Conservation (phyloP, 2,113 vertebrate genomes). For the Hippolais icterina region DNA sequence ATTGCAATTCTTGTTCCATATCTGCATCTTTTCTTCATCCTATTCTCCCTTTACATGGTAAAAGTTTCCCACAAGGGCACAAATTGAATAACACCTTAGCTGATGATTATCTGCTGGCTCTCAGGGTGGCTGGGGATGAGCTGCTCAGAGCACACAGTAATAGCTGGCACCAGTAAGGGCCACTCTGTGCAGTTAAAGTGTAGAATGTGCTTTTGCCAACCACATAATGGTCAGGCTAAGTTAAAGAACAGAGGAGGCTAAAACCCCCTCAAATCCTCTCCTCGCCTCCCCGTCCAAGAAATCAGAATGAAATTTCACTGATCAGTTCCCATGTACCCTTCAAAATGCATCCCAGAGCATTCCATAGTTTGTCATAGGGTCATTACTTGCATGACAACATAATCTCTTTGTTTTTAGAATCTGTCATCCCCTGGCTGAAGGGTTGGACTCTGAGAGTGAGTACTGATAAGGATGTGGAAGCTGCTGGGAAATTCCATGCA, state of each 20-base stretch:
- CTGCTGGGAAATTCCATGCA: not conserved
- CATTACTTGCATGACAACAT: not conserved
- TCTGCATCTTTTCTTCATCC: not conserved
- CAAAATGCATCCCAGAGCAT: not conserved
- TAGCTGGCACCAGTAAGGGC: not conserved
- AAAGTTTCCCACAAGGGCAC: not conserved
- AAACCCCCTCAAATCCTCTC: not conserved
- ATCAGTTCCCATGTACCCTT: not conserved
- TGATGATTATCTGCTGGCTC: not conserved
- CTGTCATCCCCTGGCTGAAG: slow-evolving; percentile 12
- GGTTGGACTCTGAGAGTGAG: not conserved
- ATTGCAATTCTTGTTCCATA: not conserved
- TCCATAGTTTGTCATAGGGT: not conserved
- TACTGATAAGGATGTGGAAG: slow-evolving; percentile 6
- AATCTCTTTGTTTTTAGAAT: slow-evolving; percentile 17
- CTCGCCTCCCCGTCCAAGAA: not conserved
- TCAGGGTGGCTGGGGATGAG: not conserved
- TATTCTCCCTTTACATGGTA: not conserved
- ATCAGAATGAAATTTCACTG: not conserved
- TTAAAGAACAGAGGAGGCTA: not conserved
- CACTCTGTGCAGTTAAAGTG: not conserved
- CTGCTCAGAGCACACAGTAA: not conserved
- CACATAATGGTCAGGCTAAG: not conserved
- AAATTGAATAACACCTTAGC: not conserved
- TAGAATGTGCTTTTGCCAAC: not conserved